These are phyloP conservation scores for Mallateleia sp. DNA, from an alignment of 2,888 invertebrate species.

Conservation along the genomic window DNA sequence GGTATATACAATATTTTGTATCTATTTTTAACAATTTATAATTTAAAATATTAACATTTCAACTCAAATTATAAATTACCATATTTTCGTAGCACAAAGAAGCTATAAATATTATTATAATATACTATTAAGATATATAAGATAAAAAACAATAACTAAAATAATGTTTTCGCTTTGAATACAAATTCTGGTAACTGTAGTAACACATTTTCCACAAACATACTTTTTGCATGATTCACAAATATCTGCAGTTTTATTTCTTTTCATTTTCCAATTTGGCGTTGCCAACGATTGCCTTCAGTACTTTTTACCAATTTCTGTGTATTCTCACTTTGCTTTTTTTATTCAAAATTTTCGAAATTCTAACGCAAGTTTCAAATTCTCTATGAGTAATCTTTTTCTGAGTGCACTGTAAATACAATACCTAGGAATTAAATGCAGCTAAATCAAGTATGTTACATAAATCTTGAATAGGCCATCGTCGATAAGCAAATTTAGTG, in stretches of 20 bases:
- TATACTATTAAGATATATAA: slow-evolving; percentile 8
- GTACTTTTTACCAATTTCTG: slow-evolving; percentile 2
- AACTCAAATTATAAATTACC: not conserved
- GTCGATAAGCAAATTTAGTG: slow-evolving; percentile 36
- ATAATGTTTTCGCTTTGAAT: not conserved
- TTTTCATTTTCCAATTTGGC: slow-evolving; percentile 42
- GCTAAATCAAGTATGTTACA: slow-evolving; percentile 45
- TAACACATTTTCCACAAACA: slow-evolving; percentile 38
- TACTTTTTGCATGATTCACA: slow-evolving; percentile 43
- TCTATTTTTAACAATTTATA: not conserved
- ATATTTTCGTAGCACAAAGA: slow-evolving; percentile 1
- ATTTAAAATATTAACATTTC: slow-evolving; percentile 2
- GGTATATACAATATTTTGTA: slow-evolving; percentile 4
- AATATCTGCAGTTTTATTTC: slow-evolving; percentile 37
- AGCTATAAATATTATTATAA: slow-evolving; percentile 7
- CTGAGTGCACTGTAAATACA: slow-evolving; percentile 75
- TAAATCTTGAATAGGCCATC: slow-evolving; percentile 40
- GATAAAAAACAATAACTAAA: slow-evolving; percentile 10
- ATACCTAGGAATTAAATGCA: slow-evolving; percentile 81
- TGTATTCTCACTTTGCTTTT: not conserved
- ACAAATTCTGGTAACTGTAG: slow-evolving; percentile 3
- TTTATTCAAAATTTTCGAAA: slow-evolving; percentile 41
- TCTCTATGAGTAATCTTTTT: slow-evolving; percentile 40
- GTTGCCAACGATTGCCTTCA: slow-evolving; percentile 11
- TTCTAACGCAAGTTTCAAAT: slow-evolving; percentile 37